These are phyloP conservation scores for Leucopsar rothschildi DNA, from an alignment of 2,113 vertebrate genomes.

Conservation along the genomic window DNA sequence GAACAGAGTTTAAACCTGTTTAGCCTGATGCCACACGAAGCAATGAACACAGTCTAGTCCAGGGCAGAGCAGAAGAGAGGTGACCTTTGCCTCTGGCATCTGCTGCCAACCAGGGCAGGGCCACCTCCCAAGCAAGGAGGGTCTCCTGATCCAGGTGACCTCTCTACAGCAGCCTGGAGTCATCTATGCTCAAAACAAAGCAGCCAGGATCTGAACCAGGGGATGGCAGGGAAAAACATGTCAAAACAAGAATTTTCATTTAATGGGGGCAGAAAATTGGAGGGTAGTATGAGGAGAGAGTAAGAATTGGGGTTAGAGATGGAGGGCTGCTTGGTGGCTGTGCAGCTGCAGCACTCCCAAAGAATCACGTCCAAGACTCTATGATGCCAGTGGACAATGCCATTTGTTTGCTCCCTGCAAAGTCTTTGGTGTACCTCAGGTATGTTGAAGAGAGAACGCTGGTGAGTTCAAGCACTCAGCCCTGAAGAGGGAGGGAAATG, in stretches of 20 bases:
- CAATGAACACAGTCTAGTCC: not conserved
- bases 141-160: not conserved
- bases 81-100: not conserved
- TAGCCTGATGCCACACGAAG: accelerated
- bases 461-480: not conserved
- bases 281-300: not conserved
- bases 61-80: not conserved
- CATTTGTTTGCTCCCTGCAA: not conserved
- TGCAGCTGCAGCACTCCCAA: not conserved
- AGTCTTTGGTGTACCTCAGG: not conserved
- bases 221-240: not conserved
- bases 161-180: not conserved
- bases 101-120: not conserved
- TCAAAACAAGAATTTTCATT: not conserved
- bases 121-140: not conserved
- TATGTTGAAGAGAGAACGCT: accelerated
- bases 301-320: accelerated
- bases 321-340: not conserved
- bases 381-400: accelerated
- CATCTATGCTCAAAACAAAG: not conserved
- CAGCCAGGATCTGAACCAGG: not conserved
- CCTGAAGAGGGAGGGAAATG: not conserved
- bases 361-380: accelerated
- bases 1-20: not conserved
- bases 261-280: not conserved